Conservation (phyloP, 2,113 vertebrate species). For the Maccullochella peelii region DNA sequence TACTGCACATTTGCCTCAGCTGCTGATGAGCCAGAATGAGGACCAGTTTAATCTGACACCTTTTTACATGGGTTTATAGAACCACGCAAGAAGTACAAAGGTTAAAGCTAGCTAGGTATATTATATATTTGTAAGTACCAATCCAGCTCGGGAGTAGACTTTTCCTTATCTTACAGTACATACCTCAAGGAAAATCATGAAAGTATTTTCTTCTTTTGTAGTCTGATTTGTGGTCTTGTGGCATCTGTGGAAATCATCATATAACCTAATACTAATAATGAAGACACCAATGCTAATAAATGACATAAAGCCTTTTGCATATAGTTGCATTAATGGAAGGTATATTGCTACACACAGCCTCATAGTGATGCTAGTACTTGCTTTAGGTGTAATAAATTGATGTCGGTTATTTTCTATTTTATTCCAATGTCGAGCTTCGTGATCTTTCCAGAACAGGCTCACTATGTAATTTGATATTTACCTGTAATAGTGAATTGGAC, state of each 20-base stretch:
- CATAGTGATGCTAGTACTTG: background rate
- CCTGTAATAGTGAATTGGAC: background rate
- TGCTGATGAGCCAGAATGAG: background rate
- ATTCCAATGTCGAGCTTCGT: background rate
- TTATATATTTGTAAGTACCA: background rate
- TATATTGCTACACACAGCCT: background rate
- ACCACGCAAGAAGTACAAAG: background rate
- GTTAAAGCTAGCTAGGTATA: background rate
- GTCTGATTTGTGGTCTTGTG: background rate
- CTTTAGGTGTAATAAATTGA: too few relatives aligned
- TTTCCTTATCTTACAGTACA: background rate
- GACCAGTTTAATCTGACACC: background rate
- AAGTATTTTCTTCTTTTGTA: background rate
- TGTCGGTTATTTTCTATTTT: background rate
- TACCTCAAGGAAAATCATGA: background rate
- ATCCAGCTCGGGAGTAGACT: background rate
- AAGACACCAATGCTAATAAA: too few relatives aligned
- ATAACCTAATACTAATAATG: too few relatives aligned
- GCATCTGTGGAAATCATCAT: too few relatives aligned
- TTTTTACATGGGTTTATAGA: background rate
- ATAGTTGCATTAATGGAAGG: background rate
- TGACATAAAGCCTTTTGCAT: background rate
- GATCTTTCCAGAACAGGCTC: too few relatives aligned
- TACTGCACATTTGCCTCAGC: conserved; percentile 22
- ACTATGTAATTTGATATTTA: background rate